Evolutionary conservation across 2,113 vertebrate species (phyloP).

Genomic region (Tiliqua scincoides): DNA sequence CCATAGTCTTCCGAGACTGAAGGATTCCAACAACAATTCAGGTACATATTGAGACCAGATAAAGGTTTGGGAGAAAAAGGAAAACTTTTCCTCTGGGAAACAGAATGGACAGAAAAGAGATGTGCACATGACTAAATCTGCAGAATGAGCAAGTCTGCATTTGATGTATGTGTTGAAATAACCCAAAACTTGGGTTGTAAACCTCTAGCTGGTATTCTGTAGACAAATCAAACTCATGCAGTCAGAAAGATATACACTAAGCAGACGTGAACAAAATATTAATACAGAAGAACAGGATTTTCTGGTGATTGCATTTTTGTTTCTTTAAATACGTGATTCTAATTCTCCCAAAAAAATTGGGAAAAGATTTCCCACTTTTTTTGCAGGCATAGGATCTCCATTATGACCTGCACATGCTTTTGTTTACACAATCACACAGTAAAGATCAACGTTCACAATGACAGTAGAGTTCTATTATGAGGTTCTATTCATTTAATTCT

Average conservation of each 20-base stretch:
- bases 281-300: neutral
- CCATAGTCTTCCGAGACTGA: no score
- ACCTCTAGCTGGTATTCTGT: neutral
- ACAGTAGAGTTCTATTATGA: neutral
- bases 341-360: neutral
- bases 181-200: neutral
- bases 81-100: neutral
- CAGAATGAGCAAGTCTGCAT: neutral
- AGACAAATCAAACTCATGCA: neutral
- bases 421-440: neutral
- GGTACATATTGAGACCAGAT: neutral
- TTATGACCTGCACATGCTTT: neutral
- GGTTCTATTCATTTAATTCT: no score
- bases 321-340: neutral
- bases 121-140: neutral
- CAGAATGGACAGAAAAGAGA: neutral
- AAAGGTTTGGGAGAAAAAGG: neutral
- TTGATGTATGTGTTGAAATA: neutral
- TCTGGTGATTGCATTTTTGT: neutral
- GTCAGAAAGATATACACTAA: neutral
- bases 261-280: neutral
- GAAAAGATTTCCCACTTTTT: neutral
- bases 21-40: no score
- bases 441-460: neutral
- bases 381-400: neutral